Evolutionary conservation across 1,140 invertebrate genomes (phyloP), one percentile per base, ranked within the genome.

Genomic region (Caenorhabditis elegans): DNA sequence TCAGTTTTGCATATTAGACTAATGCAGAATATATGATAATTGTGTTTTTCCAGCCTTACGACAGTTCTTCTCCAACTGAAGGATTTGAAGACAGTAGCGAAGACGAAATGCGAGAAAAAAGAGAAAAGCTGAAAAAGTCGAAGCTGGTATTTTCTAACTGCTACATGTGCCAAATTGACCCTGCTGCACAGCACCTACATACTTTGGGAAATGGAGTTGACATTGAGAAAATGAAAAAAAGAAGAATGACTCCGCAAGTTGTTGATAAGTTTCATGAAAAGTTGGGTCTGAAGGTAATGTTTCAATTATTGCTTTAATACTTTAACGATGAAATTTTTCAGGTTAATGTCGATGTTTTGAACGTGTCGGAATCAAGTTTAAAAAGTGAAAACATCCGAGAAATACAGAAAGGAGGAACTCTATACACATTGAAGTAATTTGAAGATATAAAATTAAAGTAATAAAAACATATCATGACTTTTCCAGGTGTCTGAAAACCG

Each of bases 211-310:
- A 70, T 31, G 60, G 60, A 10, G 19, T 34, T 6, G 60, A 70
- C n/a, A 70, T 70, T 43, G 60, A 70, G 26, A 70, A 70, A 43
- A 11, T 70, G n/a, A 70, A 70, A n/a, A 70, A 70, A 43, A 39
- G 34, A 43, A 70, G 60, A 70, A 70, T 4, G n/a, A 70, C 60
- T 11, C 17, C n/a, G 22, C 60, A 70, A 70, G 10, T 39, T 24
- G 0, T 70, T 15, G 60, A 70, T 70, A 10, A 70, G n/a, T 70
- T 70, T 39, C 60, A 70, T 39, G n/a, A 24, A 10, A 70, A 70
- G 13, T 13, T 70, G n/a, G 43, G 43, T 43, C 60, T 70, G 1
- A 70, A 70, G 34, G 60, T 70, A 28, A 22, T 8, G 19, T 43
- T 43, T 8, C 39, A 15, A 8, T 43, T 43, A 43, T 43, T 43